Evolutionary conservation across 2,888 invertebrate genomes (phyloP), one percentile per base, ranked within the genome.

Genomic region (Agrenia bidenticulata): DNA sequence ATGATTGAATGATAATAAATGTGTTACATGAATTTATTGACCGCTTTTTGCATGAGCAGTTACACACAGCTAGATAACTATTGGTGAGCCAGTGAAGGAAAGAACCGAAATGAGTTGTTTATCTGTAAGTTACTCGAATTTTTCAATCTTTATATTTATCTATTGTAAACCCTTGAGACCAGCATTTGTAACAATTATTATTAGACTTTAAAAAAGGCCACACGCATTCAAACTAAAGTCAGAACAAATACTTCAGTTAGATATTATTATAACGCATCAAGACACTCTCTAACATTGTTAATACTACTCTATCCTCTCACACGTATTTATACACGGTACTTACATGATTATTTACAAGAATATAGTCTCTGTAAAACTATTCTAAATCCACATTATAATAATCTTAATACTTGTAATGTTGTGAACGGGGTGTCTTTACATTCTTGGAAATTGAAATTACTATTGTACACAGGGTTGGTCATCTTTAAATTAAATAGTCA

Each of bases 321-420:
- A 23, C 17, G 7, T 41, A n/a, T 17, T 41, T 41, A 41, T 17
- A 15, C 19, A 39, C 57, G 21, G 57, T 57, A 39, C 37, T 63
- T 63, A 63, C 63, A 63, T 63, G 63, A 63, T 63, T 63, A 63
- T 63, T 63, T 63, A 63, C 63, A 63, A 32, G 57, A 51, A 55
- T 63, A 50, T 32, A 27, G 37, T 51, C 39, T 57, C 17, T 55
- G 5, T 13, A 51, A 23, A 23, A 21, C 5, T 7, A 51, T 15
- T 45, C n/a, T 9, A 45, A 45, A 45, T 45, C 4, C 2, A 45
- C 15, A 15, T n/a, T 11, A 17, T 45, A 32, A 32, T 11, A 32
- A 32, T 32, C 4, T 7, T 32, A 32, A 32, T 32, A 32, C 5
- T 7, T 32, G 5, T 32, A 32, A 11, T 32, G 5, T 11, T 32